Conservation (phyloP, 2,797 vertebrate genomes). For the Steatocranus sp. region DNA sequence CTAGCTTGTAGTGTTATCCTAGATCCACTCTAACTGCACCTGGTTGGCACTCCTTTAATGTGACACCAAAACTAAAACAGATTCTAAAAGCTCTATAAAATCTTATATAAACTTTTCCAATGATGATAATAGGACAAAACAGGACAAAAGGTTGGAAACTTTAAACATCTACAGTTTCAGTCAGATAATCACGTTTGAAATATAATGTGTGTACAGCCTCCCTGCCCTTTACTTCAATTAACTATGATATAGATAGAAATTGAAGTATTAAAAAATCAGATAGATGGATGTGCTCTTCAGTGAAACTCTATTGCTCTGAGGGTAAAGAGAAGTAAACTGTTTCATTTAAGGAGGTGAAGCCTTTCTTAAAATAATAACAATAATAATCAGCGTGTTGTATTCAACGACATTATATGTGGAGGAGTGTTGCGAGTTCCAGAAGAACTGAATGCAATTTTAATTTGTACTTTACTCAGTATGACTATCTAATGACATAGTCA, state of each 20-base stretch:
- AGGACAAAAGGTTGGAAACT: background rate
- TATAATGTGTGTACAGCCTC: background rate
- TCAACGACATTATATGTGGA: background rate
- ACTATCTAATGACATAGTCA: background rate
- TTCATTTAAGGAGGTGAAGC: slow-evolving; percentile 27
- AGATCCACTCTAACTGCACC: background rate
- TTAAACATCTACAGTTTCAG: background rate
- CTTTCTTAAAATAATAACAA: background rate
- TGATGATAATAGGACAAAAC: background rate
- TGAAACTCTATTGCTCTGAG: background rate
- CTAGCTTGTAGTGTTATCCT: background rate
- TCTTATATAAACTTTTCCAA: background rate
- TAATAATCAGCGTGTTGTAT: background rate
- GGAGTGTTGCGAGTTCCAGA: background rate
- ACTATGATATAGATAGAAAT: background rate
- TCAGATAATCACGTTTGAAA: background rate
- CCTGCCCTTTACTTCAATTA: background rate
- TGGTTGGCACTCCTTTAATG: background rate
- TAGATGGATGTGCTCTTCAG: background rate
- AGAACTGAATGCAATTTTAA: background rate
- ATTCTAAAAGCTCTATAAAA: background rate
- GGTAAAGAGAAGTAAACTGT: background rate
- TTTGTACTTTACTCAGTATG: background rate
- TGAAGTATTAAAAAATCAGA: background rate
- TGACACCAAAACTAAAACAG: background rate